Evolutionary conservation across 2,797 vertebrate genomes (phyloP), one percentile per base, ranked within the genome.

Genomic region (Xerus rutilus): DNA sequence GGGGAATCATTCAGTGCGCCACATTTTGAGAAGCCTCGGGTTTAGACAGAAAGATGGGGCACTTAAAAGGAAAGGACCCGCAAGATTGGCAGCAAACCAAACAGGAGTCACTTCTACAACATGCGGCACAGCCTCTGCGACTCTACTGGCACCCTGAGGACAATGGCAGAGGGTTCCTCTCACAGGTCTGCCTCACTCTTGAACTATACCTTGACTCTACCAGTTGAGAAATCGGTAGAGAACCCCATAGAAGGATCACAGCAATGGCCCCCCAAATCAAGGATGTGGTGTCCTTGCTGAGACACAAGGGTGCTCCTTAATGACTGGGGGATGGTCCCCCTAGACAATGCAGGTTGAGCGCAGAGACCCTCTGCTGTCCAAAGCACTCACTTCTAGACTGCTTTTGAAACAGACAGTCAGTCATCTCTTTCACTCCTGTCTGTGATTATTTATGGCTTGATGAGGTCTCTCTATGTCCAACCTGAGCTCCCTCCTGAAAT

Each of bases 271-370:
- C 67, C 35, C 18, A 47, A 5, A 12, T 8, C 20, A 62, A 91
- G 25, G 23, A 28, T 1, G 5, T 17, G 18, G 14, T 76, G 21
- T 43, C 21, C 49, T 83, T 43, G 23, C 43, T 23, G 77, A 95
- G 43, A 82, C 20, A 12, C 2, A 18, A 0, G 3, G 0, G 0
- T 21, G 35, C 67, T 45, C 69, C 77, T 9, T 23, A 74, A 47
- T 43, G n/a, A 1, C 43, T 69, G 23, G 32, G 32, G 52, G 4
- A 25, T 65, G 28, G 5, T 23, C 5, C 35, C 32, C 47, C 30
- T 39, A 43, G 64, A 32, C 32, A 72, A 32, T 21, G 89, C 5
- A 54, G 13, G 28, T 28, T 30, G 28, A 45, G 6, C 3, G 14
- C 0, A 4, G 49, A 52, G 49, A 3, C 49, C 49, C 18, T 5